Conservation (phyloP, 1,140 invertebrate species). For the Neoseiulus cucumeris region DNA sequence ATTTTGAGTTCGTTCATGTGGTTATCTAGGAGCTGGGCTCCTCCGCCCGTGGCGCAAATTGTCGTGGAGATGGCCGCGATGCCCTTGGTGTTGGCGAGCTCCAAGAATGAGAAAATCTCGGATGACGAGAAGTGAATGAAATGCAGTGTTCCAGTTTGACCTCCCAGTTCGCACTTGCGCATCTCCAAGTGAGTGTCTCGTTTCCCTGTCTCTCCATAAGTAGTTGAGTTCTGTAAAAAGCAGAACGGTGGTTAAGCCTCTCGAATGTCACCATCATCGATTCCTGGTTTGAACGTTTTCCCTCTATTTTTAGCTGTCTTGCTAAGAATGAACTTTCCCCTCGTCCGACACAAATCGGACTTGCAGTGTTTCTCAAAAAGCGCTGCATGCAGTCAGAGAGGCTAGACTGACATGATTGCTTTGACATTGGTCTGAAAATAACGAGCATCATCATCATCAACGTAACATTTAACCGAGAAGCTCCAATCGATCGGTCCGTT, state of each 20-base stretch:
- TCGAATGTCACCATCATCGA: constrained; percentile 33
- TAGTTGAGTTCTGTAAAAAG: too few relatives aligned
- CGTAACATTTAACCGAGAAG: too few relatives aligned
- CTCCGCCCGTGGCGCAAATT: constrained; percentile 93
- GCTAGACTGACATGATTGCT: too few relatives aligned
- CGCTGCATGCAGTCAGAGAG: too few relatives aligned
- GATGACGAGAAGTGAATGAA: constrained; percentile 93
- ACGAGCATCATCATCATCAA: too few relatives aligned
- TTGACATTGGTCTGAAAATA: too few relatives aligned
- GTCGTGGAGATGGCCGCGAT: constrained; percentile 82
- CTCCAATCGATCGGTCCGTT: too few relatives aligned
- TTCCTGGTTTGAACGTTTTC: too few relatives aligned
- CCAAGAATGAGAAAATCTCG: constrained; percentile 83
- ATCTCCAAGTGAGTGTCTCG: constrained; percentile 46
- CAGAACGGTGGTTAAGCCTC: constrained; percentile 25
- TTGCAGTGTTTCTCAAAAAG: too few relatives aligned
- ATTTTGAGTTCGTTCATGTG: constrained; percentile 73
- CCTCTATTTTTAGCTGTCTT: too few relatives aligned
- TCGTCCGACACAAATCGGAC: too few relatives aligned
- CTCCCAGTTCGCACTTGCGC: constrained; percentile 62
- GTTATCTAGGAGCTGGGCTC: constrained; percentile 90
- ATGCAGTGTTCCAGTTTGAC: constrained; percentile 66
- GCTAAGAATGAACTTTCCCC: too few relatives aligned
- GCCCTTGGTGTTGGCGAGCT: constrained; percentile 78
- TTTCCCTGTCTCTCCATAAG: constrained; percentile 53